Base-by-base conservation (phyloP, 2,888 invertebrate genomes). In the Metacarcinus magister region DNA sequence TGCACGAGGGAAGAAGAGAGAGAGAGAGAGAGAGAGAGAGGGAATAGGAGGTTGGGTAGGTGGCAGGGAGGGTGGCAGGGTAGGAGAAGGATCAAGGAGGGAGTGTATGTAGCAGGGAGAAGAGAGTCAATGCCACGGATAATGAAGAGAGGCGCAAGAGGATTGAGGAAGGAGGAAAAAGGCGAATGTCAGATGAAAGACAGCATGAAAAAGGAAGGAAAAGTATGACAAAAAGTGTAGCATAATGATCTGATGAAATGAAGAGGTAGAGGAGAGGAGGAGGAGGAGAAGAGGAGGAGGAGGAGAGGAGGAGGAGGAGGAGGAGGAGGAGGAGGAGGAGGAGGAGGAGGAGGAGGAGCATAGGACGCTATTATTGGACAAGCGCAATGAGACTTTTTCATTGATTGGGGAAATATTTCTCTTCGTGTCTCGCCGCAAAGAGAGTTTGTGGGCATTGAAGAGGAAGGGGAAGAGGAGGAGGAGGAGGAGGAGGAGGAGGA, bases 221-320 rank as follows among this genome's bases (percentile, higher is more conserved):
- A 82, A 82, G 32, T 32, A 82, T 32, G 32, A 32, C 13, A 32
- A 32, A 82, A 82, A 32, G 32, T 32, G 82, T 32, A 32, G 32
- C 32, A 28, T 82, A 32, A 82, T 82, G 32, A 82, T 82, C 28
- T 82, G 82, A 28, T 82, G 32, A 82, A 28, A 82, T 32, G 82
- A 82, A 82, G 32, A 32, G 32, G 54, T 16, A 54, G 54, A 54
- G 54, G 54, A 54, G 82, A 32, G 32, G 82, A 32, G 13, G 82
- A 32, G 13, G 32, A 82, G 82, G 32, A 82, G 32, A n/a, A n/a
- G 82, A 82, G 32, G 82, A 82, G 82, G 82, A 32, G 28, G 82
- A 32, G 8, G 82, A 82, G 82, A 82, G 32, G 82, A 82, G 82
- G 82, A 82, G 82, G 82, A 82, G 82, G 82, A 82, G 82, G 82